These are phyloP conservation scores for Ifrita kowaldi DNA, from an alignment of 2,113 vertebrate genomes.

Conservation along the genomic window DNA sequence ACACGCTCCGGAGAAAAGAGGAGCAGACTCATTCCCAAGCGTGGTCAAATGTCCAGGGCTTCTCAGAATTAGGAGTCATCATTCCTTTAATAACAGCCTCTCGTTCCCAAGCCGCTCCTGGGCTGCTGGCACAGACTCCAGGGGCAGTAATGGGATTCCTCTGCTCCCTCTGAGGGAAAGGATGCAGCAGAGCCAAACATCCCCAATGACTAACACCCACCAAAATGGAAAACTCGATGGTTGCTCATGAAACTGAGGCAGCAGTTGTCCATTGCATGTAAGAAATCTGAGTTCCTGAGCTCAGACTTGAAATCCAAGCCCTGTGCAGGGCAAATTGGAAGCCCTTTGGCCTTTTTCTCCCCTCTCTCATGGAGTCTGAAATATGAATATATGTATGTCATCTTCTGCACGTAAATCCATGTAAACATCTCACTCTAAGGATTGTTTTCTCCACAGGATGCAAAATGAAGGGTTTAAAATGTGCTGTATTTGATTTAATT, in stretches of 20 bases:
- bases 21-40: background rate
- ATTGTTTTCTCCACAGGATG: background rate
- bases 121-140: slow-evolving; percentile 14
- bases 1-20: background rate
- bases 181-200: background rate
- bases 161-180: background rate
- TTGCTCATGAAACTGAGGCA: background rate
- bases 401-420: background rate
- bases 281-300: background rate
- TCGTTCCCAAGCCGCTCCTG: slow-evolving; percentile 23
- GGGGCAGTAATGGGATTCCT: background rate
- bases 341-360: background rate
- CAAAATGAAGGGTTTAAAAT: background rate
- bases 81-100: slow-evolving; percentile 31
- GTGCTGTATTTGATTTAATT: background rate
- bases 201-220: background rate
- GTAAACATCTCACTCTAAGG: background rate
- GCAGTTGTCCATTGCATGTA: background rate
- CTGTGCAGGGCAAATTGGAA: background rate
- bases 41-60: background rate
- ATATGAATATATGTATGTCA: background rate
- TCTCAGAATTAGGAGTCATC: background rate
- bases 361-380: background rate
- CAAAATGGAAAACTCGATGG: background rate
- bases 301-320: background rate